phyloP scores from a whole-genome alignment of 2,888 invertebrate genomes.

The Parascotia fuliginaria region DNA sequence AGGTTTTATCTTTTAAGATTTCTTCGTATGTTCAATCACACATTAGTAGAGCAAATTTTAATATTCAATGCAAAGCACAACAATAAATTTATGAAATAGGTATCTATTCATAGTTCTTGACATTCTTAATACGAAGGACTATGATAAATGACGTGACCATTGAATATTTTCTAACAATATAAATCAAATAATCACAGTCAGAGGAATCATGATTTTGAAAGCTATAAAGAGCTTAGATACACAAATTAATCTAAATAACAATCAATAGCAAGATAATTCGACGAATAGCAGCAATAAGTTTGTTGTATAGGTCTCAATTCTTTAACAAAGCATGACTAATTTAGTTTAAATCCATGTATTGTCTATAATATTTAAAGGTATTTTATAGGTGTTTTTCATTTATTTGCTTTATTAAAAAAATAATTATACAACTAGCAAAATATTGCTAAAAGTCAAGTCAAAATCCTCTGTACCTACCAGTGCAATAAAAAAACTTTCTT shows the following conservation, averaged over 20 bases:
- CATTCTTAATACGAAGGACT: neutral
- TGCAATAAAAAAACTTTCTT: conserved; percentile 23
- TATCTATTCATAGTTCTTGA: too few relatives aligned
- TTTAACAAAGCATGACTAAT: conserved; percentile 32
- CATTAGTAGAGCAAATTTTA: too few relatives aligned
- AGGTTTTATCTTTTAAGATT: too few relatives aligned
- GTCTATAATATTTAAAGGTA: too few relatives aligned
- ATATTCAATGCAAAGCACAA: too few relatives aligned
- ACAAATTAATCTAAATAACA: neutral
- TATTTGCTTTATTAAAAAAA: too few relatives aligned
- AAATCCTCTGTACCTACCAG: neutral
- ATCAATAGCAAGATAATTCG: neutral
- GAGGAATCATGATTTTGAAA: conserved; percentile 30
- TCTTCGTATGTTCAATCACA: too few relatives aligned
- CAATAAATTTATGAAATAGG: too few relatives aligned
- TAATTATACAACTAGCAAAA: too few relatives aligned
- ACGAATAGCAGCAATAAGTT: conserved; percentile 12
- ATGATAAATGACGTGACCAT: neutral
- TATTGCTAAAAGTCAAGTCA: neutral
- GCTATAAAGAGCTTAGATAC: conserved; percentile 25
- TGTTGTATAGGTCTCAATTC: conserved; percentile 12
- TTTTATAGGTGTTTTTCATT: too few relatives aligned
- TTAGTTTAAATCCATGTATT: conserved; percentile 5
- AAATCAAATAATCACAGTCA: conserved; percentile 1
- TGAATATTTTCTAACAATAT: neutral